Conservation (phyloP, 2,888 invertebrate genomes). For the Ennomos fuscantarius region DNA sequence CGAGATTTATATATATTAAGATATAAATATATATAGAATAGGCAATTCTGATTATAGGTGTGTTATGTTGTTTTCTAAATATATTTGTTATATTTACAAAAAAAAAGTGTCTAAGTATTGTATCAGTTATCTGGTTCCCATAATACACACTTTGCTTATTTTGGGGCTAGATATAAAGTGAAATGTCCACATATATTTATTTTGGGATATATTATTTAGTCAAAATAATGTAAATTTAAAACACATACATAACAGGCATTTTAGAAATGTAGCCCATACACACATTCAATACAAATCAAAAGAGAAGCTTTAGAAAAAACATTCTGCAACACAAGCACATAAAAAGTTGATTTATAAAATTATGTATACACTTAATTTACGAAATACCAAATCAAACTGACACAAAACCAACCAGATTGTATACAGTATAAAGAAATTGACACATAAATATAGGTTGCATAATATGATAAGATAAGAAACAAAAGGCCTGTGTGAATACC, state of each 20-base stretch:
- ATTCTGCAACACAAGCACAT: neutral
- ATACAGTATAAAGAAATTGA: constrained; percentile 4
- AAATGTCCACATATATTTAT: no score
- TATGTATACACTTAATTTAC: constrained; percentile 10
- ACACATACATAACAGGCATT: constrained; percentile 24
- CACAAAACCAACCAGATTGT: constrained; percentile 34
- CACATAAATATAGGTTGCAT: constrained; percentile 20
- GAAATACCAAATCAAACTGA: constrained; percentile 10
- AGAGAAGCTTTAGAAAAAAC: neutral
- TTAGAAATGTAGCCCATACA: neutral
- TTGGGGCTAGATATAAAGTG: no score
- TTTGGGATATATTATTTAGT: neutral
- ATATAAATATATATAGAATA: no score
- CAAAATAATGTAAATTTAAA: neutral
- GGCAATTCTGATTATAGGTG: no score
- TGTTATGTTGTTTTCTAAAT: no score
- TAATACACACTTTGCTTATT: no score
- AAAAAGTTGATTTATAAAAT: neutral
- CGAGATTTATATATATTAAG: no score
- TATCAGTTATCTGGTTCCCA: no score
- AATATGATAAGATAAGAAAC: constrained; percentile 25
- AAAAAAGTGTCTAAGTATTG: no score
- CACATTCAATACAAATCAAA: neutral
- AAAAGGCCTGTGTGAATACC: constrained; percentile 28
- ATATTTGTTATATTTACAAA: no score